phyloP scores from a whole-genome alignment of 2,888 invertebrate genomes.

The Papilio demoleus region DNA sequence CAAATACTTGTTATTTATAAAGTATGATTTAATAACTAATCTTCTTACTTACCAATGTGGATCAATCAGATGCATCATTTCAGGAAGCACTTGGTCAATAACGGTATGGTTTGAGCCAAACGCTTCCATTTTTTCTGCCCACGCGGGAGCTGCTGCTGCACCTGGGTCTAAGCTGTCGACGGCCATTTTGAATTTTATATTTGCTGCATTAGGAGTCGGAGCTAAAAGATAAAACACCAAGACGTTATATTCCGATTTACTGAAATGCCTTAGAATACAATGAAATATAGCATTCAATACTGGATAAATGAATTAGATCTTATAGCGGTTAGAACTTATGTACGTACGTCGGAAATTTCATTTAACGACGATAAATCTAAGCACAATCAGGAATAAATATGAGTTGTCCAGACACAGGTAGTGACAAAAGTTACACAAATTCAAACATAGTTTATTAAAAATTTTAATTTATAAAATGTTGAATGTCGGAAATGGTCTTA shows the following conservation, averaged over 20 bases:
- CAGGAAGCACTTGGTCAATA: conserved; percentile 89
- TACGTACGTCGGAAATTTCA: no score
- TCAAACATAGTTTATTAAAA: background rate
- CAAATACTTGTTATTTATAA: no score
- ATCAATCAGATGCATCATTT: conserved; percentile 89
- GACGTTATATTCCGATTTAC: no score
- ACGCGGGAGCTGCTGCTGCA: conserved; percentile 69
- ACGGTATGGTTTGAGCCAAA: conserved; percentile 88
- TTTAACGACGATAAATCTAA: no score
- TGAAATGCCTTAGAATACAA: no score
- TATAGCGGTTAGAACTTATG: no score
- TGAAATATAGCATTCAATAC: no score
- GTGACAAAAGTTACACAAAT: background rate
- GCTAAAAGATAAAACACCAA: background rate
- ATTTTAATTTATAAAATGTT: background rate
- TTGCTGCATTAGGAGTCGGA: background rate
- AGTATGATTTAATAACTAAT: no score
- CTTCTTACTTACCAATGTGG: conserved; percentile 86
- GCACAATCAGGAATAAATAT: no score
- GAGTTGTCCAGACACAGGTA: no score
- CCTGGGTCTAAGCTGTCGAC: conserved; percentile 68
- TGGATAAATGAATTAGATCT: no score
- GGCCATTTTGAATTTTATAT: conserved; percentile 55
- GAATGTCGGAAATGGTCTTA: background rate
- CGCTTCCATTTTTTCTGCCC: conserved; percentile 75